Percentiles rank a stretch among this genome's conserved stretches.
Evolutionary conservation across 2,113 vertebrate species (phyloP).

Genomic region (Rhinolophus sinicus): DNA sequence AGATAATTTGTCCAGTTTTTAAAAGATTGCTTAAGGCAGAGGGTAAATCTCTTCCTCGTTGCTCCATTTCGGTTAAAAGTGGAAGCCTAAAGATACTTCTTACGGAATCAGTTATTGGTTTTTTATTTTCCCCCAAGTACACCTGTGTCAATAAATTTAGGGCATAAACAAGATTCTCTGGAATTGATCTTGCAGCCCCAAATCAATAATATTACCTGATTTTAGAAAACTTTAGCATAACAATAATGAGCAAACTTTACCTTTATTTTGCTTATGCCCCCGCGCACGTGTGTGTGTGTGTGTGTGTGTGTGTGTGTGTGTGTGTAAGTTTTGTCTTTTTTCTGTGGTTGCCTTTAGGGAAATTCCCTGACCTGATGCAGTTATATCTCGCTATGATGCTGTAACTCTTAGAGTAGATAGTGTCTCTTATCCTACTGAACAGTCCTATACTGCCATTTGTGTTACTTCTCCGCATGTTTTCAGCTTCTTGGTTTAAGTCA

Average conservation of each 20-base stretch:
- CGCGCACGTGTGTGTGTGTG: background rate
- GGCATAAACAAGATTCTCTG: background rate
- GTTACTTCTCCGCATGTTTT: background rate
- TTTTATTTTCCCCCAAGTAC: background rate
- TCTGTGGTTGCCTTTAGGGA: background rate
- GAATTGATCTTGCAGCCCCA: background rate
- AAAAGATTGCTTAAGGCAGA: background rate
- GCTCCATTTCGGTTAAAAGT: background rate
- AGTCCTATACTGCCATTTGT: fast-evolving
- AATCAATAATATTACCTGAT: background rate
- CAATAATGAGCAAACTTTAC: background rate
- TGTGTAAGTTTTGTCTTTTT: background rate
- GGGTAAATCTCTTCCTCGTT: background rate
- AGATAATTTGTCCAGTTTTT: too few relatives aligned
- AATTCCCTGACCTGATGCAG: fast-evolving
- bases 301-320: background rate
- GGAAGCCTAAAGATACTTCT: background rate
- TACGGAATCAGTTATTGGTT: background rate
- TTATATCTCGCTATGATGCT: fast-evolving
- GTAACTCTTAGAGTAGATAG: too few relatives aligned
- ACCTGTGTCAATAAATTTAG: background rate
- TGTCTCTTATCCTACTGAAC: too few relatives aligned
- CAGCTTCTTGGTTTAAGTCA: background rate
- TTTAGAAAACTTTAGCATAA: background rate
- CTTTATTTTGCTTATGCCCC: background rate